Percentiles rank a stretch among this genome's conserved stretches.
Conservation (phyloP, 2,113 vertebrate genomes). For the Donacobius atricapilla region DNA sequence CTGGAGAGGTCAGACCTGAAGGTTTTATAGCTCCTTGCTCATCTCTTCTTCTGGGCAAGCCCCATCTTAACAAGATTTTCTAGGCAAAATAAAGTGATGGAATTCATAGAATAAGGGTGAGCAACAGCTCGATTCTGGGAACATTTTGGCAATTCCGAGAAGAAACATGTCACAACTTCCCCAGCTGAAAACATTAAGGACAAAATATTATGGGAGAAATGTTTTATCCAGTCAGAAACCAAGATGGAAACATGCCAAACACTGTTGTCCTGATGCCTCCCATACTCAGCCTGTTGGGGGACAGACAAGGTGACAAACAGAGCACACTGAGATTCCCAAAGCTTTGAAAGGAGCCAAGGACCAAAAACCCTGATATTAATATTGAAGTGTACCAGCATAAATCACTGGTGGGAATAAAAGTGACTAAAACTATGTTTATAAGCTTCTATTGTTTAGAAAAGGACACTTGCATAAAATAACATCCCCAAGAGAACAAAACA, state of each 20-base stretch:
- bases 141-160: neutral
- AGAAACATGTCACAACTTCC: neutral
- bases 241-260: neutral
- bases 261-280: neutral
- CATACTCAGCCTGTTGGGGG: neutral
- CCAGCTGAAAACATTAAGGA: neutral
- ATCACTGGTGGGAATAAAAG: neutral
- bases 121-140: neutral
- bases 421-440: neutral
- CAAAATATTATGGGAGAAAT: neutral
- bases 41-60: neutral
- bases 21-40: neutral
- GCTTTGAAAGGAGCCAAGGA: neutral
- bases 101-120: neutral
- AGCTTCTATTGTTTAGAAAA: neutral
- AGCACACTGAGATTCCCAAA: neutral
- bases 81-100: neutral
- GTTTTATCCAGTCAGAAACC: neutral
- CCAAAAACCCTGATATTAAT: neutral
- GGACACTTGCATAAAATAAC: neutral
- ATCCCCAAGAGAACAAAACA: neutral
- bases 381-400: neutral
- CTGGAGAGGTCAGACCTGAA: neutral
- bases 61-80: neutral
- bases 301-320: neutral